Evolutionary conservation across 2,888 invertebrate genomes (phyloP).

Genomic region (Elaeidobius kamerunicus): DNA sequence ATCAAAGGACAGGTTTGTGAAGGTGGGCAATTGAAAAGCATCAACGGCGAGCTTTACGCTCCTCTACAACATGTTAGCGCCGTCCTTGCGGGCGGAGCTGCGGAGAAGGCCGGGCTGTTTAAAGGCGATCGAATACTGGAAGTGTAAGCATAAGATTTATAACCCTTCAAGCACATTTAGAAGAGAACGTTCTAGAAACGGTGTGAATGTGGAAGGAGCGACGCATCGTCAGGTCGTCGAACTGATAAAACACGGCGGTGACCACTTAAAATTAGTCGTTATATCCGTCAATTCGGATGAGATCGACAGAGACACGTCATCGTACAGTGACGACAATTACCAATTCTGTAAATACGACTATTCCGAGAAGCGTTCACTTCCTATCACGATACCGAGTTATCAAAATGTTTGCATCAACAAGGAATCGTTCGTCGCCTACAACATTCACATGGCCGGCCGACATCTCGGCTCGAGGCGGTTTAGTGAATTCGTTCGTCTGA

Average conservation of each 20-base stretch:
- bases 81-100: constrained; percentile 94
- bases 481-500: too few relatives aligned
- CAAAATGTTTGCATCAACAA: not conserved
- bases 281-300: not conserved
- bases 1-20: constrained; percentile 99
- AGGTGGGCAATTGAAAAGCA: constrained; percentile 96
- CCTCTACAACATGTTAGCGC: constrained; percentile 99
- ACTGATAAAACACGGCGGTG: not conserved
- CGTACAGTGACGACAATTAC: not conserved
- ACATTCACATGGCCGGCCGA: not conserved
- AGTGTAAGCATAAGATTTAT: too few relatives aligned
- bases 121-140: constrained; percentile 98
- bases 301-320: not conserved
- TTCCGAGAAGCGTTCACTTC: not conserved
- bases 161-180: too few relatives aligned
- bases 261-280: not conserved
- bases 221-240: not conserved
- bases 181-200: too few relatives aligned
- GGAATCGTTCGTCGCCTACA: not conserved
- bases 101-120: constrained; percentile 94
- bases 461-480: not conserved
- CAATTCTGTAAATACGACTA: too few relatives aligned
- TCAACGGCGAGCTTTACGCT: constrained; percentile 98
- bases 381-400: not conserved
- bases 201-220: too few relatives aligned